These are phyloP conservation scores for Sternarchorhynchus goeldii DNA, from an alignment of 2,797 vertebrate genomes.

Conservation along the genomic window DNA sequence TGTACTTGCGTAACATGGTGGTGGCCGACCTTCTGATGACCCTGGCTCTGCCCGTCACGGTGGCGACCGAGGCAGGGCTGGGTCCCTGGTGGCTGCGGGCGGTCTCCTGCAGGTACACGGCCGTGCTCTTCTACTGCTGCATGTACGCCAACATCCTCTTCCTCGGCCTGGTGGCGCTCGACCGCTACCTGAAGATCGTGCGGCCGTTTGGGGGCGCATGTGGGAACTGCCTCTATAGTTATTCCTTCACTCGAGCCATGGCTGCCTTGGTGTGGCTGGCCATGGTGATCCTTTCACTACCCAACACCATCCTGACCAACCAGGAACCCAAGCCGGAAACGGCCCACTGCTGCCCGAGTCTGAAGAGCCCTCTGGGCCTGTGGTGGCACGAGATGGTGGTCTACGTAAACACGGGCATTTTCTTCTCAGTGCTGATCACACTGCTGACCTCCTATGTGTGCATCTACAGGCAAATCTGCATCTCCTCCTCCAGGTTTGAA, in stretches of 20 bases:
- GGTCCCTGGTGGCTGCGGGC: slow-evolving; percentile 73
- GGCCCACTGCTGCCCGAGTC: slow-evolving; percentile 67
- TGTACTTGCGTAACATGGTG: slow-evolving; percentile 95
- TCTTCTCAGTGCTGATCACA: slow-evolving; percentile 63
- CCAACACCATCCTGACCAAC: slow-evolving; percentile 87
- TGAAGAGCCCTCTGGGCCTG: slow-evolving; percentile 80
- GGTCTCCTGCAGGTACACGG: slow-evolving; percentile 79
- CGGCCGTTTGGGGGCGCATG: slow-evolving; percentile 73
- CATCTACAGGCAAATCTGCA: slow-evolving; percentile 70
- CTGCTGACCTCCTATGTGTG: slow-evolving; percentile 75
- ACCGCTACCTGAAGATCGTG: slow-evolving; percentile 92
- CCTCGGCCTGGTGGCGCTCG: slow-evolving; percentile 89
- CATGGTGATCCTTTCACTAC: slow-evolving; percentile 76
- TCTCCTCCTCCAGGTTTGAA: slow-evolving; percentile 66
- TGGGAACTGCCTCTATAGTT: slow-evolving; percentile 62
- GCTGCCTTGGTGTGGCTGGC: slow-evolving; percentile 77
- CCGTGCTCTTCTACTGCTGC: slow-evolving; percentile 88
- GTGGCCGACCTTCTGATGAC: slow-evolving; percentile 89
- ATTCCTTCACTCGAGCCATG: slow-evolving; percentile 65
- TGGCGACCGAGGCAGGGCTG: slow-evolving; percentile 73
- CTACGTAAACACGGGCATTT: slow-evolving; percentile 63
- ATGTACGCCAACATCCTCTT: slow-evolving; percentile 91
- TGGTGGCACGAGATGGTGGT: slow-evolving; percentile 86
- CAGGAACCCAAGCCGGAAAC: slow-evolving; percentile 51
- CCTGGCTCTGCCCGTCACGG: slow-evolving; percentile 77